Evolutionary conservation across 1,140 invertebrate genomes (phyloP).

Genomic region (Leucophenga varia): DNA sequence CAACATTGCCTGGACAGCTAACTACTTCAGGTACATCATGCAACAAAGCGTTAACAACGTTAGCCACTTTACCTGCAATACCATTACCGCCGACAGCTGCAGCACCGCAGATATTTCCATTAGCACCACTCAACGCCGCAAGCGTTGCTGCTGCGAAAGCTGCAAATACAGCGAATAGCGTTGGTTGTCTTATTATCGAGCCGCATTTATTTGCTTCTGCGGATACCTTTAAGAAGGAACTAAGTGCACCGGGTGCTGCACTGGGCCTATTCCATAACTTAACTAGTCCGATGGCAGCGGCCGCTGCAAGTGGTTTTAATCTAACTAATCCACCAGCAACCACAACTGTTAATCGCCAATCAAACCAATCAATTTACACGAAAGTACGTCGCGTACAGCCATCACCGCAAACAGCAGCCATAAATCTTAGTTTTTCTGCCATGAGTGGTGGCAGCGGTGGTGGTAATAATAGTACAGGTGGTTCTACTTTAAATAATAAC

Average conservation of each 20-base stretch:
- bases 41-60: slow-evolving; percentile 20
- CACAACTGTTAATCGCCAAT: slow-evolving; percentile 19
- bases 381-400: slow-evolving; percentile 48
- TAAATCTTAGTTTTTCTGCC: slow-evolving; percentile 43
- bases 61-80: slow-evolving; percentile 33
- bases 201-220: slow-evolving; percentile 48
- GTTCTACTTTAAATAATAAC: too few species aligned
- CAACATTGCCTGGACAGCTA: slow-evolving; percentile 14
- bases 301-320: neutral
- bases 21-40: slow-evolving; percentile 7
- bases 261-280: slow-evolving; percentile 42
- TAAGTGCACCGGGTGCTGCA: slow-evolving; percentile 34
- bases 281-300: slow-evolving; percentile 29
- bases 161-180: slow-evolving; percentile 28
- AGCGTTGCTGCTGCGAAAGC: slow-evolving; percentile 14
- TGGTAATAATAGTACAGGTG: too few species aligned
- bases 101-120: slow-evolving; percentile 30
- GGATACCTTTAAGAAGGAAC: slow-evolving; percentile 50
- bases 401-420: slow-evolving; percentile 45
- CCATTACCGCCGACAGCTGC: slow-evolving; percentile 28
- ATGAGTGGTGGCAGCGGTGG: slow-evolving; percentile 1
- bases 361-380: slow-evolving; percentile 27
- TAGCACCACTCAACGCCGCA: slow-evolving; percentile 37
- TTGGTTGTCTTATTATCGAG: slow-evolving; percentile 52
- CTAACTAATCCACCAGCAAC: slow-evolving; percentile 23